phyloP scores from a whole-genome alignment of 1,140 invertebrate species.

The Magallana gigas region DNA sequence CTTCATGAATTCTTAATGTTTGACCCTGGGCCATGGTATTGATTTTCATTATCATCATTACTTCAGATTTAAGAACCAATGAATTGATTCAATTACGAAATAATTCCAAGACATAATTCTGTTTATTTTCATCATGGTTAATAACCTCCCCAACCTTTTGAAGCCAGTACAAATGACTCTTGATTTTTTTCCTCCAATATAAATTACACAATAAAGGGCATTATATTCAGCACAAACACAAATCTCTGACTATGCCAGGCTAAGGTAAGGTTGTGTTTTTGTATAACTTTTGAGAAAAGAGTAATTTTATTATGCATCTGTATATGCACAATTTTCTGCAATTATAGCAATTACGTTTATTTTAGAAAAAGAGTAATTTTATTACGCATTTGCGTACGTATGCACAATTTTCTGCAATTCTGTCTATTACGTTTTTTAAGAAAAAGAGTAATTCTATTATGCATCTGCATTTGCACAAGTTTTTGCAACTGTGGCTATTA shows the following conservation, averaged over 20 bases:
- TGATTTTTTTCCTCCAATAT: background rate
- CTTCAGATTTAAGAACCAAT: background rate
- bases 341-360: too few species aligned
- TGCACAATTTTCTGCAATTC: too few species aligned
- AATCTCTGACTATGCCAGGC: background rate
- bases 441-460: too few species aligned
- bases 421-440: too few species aligned
- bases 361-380: too few species aligned
- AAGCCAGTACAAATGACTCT: background rate
- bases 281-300: too few species aligned
- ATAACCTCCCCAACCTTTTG: background rate
- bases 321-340: too few species aligned
- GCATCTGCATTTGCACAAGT: too few species aligned
- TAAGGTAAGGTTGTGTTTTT: background rate
- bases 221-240: background rate
- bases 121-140: slow-evolving; percentile 16
- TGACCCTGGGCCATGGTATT: background rate
- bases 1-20: too few species aligned
- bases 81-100: slow-evolving; percentile 17
- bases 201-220: background rate
- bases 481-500: too few species aligned
- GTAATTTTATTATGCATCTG: too few species aligned
- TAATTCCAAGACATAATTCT: background rate
- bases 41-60: slow-evolving; percentile 12
- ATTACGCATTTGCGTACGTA: too few species aligned